phyloP scores from a whole-genome alignment of 2,888 invertebrate genomes.

The Drosophila paranaensis region DNA sequence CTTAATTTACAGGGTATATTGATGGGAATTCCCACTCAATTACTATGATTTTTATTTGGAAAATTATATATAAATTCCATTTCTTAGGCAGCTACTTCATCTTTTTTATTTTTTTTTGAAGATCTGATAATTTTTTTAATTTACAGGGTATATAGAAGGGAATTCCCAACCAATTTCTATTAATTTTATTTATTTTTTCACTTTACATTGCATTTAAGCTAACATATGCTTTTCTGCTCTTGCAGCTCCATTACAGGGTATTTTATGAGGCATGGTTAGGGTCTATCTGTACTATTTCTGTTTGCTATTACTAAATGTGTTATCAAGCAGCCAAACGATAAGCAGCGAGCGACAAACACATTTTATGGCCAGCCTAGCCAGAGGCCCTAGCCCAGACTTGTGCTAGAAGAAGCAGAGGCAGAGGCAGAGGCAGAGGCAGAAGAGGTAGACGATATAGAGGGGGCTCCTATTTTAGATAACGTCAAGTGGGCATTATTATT shows the following conservation, averaged over 20 bases:
- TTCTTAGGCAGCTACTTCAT: neutral
- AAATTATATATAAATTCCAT: neutral
- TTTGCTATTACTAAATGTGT: constrained; percentile 42
- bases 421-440: neutral
- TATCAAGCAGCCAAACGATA: constrained; percentile 46
- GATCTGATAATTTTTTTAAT: neutral
- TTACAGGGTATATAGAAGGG: neutral
- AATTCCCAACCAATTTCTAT: neutral
- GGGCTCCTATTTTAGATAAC: constrained; percentile 27
- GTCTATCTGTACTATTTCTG: constrained; percentile 9
- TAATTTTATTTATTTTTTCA: neutral
- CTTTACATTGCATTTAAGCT: neutral
- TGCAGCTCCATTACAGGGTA: constrained; percentile 23
- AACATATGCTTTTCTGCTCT: neutral
- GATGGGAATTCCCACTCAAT: neutral
- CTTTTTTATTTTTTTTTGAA: neutral
- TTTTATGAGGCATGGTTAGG: neutral
- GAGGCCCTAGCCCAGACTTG: constrained; percentile 35
- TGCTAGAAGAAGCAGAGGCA: neutral
- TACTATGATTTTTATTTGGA: neutral
- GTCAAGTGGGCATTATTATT: constrained; percentile 21
- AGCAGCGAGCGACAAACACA: constrained; percentile 37
- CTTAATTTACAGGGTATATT: neutral
- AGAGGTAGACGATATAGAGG: neutral
- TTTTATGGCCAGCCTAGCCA: constrained; percentile 28